These are phyloP conservation scores for Rafetus swinhoei DNA, from an alignment of 2,113 vertebrate species.

Conservation along the genomic window DNA sequence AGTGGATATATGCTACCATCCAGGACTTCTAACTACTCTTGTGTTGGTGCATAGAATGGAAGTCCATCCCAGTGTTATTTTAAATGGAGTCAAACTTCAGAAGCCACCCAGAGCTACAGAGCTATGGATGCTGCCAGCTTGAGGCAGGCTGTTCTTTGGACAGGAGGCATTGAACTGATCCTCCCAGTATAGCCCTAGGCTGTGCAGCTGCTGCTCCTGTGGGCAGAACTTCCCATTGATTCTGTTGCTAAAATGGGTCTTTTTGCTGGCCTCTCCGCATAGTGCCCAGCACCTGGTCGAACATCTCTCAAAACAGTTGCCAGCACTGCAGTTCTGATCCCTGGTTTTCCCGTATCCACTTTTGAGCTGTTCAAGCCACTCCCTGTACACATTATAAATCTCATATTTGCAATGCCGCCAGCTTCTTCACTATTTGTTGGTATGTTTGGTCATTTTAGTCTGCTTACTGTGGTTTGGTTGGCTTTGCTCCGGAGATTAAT, in stretches of 20 bases:
- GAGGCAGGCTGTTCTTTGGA: background rate
- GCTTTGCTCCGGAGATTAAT: background rate
- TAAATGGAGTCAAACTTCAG: background rate
- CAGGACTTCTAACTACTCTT: background rate
- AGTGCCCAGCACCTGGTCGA: background rate
- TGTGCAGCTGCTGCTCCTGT: background rate
- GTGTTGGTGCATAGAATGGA: background rate
- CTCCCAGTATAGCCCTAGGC: background rate
- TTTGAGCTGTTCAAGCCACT: background rate
- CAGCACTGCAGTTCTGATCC: background rate
- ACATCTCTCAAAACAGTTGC: background rate
- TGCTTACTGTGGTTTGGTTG: background rate
- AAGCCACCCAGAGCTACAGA: no score
- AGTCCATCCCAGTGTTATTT: background rate
- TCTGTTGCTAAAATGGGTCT: no score
- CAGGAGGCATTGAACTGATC: background rate
- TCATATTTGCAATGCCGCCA: background rate
- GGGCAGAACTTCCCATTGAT: background rate
- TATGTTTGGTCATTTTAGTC: background rate
- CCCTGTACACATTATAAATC: background rate
- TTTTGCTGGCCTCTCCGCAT: background rate
- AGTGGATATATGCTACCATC: background rate
- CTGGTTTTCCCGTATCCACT: background rate
- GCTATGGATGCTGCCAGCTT: background rate
- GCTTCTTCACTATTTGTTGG: background rate